Conservation (phyloP, 2,113 vertebrate species). For the Alaudala cheleensis region DNA sequence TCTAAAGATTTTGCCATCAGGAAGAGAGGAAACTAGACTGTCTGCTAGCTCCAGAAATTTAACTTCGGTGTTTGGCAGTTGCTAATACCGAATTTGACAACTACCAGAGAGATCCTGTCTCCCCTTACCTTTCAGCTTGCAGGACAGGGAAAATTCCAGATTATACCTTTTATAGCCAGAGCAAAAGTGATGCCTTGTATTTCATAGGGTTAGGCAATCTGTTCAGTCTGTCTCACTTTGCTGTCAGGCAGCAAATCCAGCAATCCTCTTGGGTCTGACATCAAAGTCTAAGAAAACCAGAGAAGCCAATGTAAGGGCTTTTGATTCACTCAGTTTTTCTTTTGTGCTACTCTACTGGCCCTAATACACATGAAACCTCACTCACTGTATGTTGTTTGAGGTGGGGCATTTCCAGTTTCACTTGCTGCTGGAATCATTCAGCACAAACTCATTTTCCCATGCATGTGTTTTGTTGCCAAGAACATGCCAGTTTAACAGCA, state of each 20-base stretch:
- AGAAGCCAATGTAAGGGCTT: background rate
- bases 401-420: background rate
- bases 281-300: background rate
- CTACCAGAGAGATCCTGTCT: background rate
- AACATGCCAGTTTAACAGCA: background rate
- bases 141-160: background rate
- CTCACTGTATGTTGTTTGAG: background rate
- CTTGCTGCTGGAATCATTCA: background rate
- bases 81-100: background rate
- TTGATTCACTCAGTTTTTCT: background rate
- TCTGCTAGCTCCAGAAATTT: background rate
- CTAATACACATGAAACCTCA: accelerated
- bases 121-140: background rate
- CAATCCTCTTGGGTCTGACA: background rate
- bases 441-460: background rate
- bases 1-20: background rate
- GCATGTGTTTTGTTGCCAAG: background rate
- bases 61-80: background rate
- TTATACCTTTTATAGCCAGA: background rate
- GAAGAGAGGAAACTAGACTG: background rate
- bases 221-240: background rate
- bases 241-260: background rate
- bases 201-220: background rate
- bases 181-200: background rate
- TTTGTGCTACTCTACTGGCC: background rate